These are phyloP conservation scores for Diarsia dahlii DNA, from an alignment of 2,888 invertebrate genomes.

Conservation along the genomic window DNA sequence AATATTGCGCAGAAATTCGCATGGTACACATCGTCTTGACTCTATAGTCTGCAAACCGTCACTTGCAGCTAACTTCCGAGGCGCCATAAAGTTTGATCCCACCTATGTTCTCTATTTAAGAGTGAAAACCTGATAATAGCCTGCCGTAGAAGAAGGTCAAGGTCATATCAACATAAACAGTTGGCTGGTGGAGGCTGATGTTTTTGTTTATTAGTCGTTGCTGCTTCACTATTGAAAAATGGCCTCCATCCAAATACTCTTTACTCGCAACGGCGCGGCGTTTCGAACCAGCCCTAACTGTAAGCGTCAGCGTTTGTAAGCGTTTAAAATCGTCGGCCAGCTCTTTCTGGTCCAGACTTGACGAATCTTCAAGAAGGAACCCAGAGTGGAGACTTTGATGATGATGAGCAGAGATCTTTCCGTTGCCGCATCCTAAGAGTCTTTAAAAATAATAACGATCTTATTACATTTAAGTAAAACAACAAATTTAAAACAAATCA, in stretches of 20 bases:
- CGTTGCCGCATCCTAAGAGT: no score
- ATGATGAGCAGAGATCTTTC: no score
- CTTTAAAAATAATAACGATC: no score
- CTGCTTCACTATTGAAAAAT: neutral
- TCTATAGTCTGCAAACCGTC: neutral
- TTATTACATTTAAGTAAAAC: neutral
- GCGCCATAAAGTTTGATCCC: neutral
- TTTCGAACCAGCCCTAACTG: neutral
- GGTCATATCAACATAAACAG: no score
- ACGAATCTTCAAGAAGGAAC: no score
- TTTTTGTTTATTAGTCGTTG: neutral
- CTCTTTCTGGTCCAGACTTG: no score
- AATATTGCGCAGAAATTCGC: neutral
- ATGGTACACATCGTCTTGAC: no score
- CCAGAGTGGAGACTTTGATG: no score
- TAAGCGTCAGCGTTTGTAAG: neutral
- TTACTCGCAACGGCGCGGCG: neutral
- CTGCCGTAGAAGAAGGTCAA: neutral
- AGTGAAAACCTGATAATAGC: neutral
- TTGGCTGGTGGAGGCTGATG: neutral
- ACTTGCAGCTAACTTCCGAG: neutral
- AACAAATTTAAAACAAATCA: slow-evolving; percentile 64
- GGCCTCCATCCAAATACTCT: neutral
- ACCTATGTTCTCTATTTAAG: neutral
- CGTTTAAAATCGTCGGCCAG: neutral